Evolutionary conservation across 1,140 invertebrate genomes (phyloP).

Genomic region (Wiebesia pumilae): DNA sequence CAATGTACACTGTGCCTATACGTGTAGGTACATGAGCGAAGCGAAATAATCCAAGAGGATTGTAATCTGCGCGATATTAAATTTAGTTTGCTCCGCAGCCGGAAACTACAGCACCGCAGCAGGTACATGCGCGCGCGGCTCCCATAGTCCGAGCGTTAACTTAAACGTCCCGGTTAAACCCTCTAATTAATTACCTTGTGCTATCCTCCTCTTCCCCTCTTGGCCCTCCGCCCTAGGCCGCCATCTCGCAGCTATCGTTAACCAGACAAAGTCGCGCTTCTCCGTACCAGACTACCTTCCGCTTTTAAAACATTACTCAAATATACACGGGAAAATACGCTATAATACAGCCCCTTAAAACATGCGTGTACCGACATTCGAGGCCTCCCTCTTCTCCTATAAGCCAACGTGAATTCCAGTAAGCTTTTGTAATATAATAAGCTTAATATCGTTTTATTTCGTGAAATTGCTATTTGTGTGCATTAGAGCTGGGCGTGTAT

Average conservation of each 20-base stretch:
- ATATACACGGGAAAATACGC: slow-evolving; percentile 32
- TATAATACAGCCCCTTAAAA: slow-evolving; percentile 28
- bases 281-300: slow-evolving; percentile 35
- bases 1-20: slow-evolving; percentile 46
- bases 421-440: slow-evolving; percentile 1
- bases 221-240: neutral
- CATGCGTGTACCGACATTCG: neutral
- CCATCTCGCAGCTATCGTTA: slow-evolving; percentile 54
- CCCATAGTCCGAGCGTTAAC: slow-evolving; percentile 62
- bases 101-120: slow-evolving; percentile 59
- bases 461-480: neutral
- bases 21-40: slow-evolving; percentile 52
- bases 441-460: slow-evolving; percentile 25
- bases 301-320: slow-evolving; percentile 52
- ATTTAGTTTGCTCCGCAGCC: slow-evolving; percentile 65
- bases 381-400: neutral
- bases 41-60: slow-evolving; percentile 68
- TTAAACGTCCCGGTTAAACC: slow-evolving; percentile 65
- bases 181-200: slow-evolving; percentile 66
- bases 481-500: no score
- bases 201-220: neutral
- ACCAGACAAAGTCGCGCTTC: slow-evolving; percentile 59
- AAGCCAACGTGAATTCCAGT: slow-evolving; percentile 14
- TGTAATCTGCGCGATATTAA: slow-evolving; percentile 70
- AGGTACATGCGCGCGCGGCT: slow-evolving; percentile 51